Evolutionary conservation across 2,888 invertebrate genomes (phyloP).

Genomic region (Diabrotica balteata): DNA sequence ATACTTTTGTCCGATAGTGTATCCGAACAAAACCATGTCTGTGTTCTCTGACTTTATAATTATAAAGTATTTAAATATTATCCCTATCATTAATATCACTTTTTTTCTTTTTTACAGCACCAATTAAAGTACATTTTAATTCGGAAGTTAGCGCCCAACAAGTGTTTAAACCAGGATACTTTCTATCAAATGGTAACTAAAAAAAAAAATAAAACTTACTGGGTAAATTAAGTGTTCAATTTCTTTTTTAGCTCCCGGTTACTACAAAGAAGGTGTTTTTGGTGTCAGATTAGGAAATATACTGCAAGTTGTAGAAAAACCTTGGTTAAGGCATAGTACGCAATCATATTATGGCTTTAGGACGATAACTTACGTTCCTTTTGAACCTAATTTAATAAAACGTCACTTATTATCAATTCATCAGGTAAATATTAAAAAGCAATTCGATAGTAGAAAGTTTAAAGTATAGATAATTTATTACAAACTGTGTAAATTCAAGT

Average conservation of each 20-base stretch:
- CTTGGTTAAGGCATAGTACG: conserved; percentile 60
- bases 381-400: conserved; percentile 86
- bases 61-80: no score
- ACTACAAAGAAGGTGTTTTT: conserved; percentile 83
- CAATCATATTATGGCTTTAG: conserved; percentile 72
- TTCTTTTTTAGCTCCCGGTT: conserved; percentile 74
- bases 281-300: conserved; percentile 90
- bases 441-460: no score
- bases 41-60: no score
- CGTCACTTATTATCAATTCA: conserved; percentile 74
- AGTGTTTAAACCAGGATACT: conserved; percentile 71
- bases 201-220: not conserved
- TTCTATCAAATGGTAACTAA: conserved; percentile 75
- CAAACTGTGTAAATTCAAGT: no score
- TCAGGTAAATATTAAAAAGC: conserved; percentile 69
- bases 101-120: conserved; percentile 65
- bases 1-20: no score
- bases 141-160: conserved; percentile 59
- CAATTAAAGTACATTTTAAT: conserved; percentile 74
- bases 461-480: no score
- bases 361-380: conserved; percentile 85
- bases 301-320: conserved; percentile 71
- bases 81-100: no score
- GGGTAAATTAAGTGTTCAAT: conserved; percentile 5
- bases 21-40: no score